phyloP scores from a whole-genome alignment of 2,888 invertebrate species.

The Embidobia sp. region DNA sequence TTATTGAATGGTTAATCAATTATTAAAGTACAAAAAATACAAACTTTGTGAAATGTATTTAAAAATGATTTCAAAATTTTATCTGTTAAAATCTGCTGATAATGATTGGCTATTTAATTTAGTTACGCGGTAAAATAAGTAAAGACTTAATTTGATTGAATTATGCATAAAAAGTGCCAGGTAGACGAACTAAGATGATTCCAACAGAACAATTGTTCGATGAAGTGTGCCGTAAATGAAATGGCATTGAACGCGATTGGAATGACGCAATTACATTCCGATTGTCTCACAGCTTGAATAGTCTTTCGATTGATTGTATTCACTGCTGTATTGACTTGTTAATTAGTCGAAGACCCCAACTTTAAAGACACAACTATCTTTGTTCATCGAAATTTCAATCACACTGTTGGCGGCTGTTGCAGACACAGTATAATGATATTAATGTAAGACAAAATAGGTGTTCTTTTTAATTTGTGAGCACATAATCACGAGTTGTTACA shows the following conservation, averaged over 20 bases:
- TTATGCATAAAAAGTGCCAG: slow-evolving; percentile 47
- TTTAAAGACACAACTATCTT: slow-evolving; percentile 67
- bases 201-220: slow-evolving; percentile 69
- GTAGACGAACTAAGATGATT: slow-evolving; percentile 62
- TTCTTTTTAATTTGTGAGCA: no score
- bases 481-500: no score
- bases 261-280: slow-evolving; percentile 77
- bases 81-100: background rate
- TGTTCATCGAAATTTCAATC: slow-evolving; percentile 69
- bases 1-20: no score
- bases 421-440: slow-evolving; percentile 65
- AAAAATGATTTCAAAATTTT: no score
- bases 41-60: no score
- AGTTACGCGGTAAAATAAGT: slow-evolving; percentile 29
- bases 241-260: slow-evolving; percentile 72
- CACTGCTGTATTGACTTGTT: slow-evolving; percentile 73
- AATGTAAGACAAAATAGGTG: no score
- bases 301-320: slow-evolving; percentile 70
- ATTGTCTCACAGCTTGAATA: slow-evolving; percentile 78
- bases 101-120: slow-evolving; percentile 19
- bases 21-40: no score
- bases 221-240: slow-evolving; percentile 71
- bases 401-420: slow-evolving; percentile 64
- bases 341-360: slow-evolving; percentile 68
- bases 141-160: slow-evolving; percentile 39